Evolutionary conservation across 2,888 invertebrate species (phyloP).

Genomic region (Leptinotarsa haldemani): DNA sequence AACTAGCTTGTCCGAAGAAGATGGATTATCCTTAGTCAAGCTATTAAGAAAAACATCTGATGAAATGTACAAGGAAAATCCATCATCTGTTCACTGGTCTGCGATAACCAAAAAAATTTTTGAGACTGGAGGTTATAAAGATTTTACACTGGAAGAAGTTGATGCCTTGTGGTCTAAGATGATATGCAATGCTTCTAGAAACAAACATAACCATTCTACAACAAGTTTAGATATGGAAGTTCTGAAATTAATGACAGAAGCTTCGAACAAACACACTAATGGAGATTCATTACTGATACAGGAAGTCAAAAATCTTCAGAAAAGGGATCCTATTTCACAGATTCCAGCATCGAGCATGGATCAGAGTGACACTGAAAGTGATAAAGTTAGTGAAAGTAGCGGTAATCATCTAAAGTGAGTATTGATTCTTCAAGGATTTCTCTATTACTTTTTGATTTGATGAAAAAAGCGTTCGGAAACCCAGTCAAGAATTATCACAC

Average conservation of each 20-base stretch:
- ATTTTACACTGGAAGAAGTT: constrained; percentile 9
- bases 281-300: not conserved
- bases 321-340: not conserved
- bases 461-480: too few relatives aligned
- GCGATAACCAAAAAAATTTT: constrained; percentile 10
- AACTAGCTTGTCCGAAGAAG: not conserved
- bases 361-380: too few relatives aligned
- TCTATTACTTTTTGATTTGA: too few relatives aligned
- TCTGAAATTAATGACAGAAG: not conserved
- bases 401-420: too few relatives aligned
- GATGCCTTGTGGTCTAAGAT: constrained; percentile 4
- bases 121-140: constrained; percentile 7
- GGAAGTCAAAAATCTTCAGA: not conserved
- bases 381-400: too few relatives aligned
- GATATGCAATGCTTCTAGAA: not conserved
- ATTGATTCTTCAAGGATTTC: too few relatives aligned
- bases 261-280: not conserved
- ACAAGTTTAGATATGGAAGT: constrained; percentile 1
- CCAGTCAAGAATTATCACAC: too few relatives aligned
- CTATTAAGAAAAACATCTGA: not conserved
- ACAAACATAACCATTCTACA: not conserved
- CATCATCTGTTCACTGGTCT: not conserved
- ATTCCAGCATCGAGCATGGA: too few relatives aligned
- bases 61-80: not conserved
- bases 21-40: not conserved